These are phyloP conservation scores for Leguminivora glycinivorella DNA, from an alignment of 1,140 invertebrate genomes.

Conservation along the genomic window DNA sequence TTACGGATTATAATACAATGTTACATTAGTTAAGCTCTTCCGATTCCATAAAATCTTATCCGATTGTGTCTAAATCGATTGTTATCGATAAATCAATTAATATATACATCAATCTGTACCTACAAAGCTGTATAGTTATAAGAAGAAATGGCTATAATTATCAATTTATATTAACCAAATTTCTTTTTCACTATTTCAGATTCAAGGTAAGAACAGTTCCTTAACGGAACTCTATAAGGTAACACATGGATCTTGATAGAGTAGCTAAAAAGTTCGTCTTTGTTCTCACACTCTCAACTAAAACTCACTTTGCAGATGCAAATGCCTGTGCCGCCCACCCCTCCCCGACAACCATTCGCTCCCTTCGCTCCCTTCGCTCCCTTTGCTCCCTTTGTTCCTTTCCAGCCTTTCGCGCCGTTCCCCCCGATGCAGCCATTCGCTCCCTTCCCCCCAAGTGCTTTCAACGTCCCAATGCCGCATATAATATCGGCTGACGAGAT, in stretches of 20 bases:
- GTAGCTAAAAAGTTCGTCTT: conserved; percentile 12
- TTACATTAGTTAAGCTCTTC: no score
- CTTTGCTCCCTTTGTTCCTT: conserved; percentile 24
- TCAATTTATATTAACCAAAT: conserved; percentile 25
- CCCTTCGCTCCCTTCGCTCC: conserved; percentile 30
- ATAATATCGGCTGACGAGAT: conserved; percentile 31
- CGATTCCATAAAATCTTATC: no score
- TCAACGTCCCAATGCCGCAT: conserved; percentile 33
- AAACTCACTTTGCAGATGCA: conserved; percentile 20
- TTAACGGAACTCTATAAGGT: background rate
- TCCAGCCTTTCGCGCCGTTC: conserved; percentile 3
- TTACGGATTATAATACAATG: no score
- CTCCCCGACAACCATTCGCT: background rate
- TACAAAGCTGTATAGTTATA: no score
- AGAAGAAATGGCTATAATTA: no score
- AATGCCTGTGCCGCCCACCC: conserved; percentile 22
- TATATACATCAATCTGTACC: no score
- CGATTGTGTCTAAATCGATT: no score
- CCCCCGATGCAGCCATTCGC: conserved; percentile 14
- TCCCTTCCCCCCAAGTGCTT: background rate
- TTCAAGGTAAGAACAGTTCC: conserved; percentile 36
- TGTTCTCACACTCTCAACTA: conserved; percentile 17
- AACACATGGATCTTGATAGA: background rate
- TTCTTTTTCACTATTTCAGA: conserved; percentile 42
- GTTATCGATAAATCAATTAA: no score